phyloP scores from a whole-genome alignment of 2,888 invertebrate genomes.

The Xylota sylvarum region DNA sequence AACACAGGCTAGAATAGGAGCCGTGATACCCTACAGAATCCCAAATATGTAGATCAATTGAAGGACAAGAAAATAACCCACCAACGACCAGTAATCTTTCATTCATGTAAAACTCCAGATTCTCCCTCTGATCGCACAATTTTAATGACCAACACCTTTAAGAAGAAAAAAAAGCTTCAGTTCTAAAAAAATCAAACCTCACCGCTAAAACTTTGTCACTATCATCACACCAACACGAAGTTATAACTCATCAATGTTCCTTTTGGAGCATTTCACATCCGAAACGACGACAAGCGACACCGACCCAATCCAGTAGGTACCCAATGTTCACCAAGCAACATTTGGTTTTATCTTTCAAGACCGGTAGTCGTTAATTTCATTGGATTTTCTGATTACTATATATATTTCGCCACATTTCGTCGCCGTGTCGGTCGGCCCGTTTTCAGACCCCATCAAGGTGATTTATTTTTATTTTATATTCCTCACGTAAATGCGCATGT shows the following conservation, averaged over 20 bases:
- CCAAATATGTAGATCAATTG: too few species aligned
- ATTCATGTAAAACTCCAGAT: constrained; percentile 21
- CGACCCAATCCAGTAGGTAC: constrained; percentile 21
- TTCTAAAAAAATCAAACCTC: neutral
- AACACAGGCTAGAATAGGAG: too few species aligned
- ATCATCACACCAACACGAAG: constrained; percentile 50
- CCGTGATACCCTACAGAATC: too few species aligned
- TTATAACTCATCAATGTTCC: constrained; percentile 63
- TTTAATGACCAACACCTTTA: constrained; percentile 34
- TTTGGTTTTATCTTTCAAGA: constrained; percentile 72
- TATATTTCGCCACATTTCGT: constrained; percentile 53
- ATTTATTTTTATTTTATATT: constrained; percentile 69
- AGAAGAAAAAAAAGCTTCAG: constrained; percentile 1
- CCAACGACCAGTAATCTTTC: too few species aligned
- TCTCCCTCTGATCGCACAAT: constrained; percentile 16
- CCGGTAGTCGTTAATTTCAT: constrained; percentile 77
- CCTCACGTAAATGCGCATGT: constrained; percentile 50
- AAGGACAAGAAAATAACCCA: too few species aligned
- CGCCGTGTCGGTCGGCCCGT: constrained; percentile 17
- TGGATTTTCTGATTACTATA: constrained; percentile 62
- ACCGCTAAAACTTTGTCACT: constrained; percentile 58
- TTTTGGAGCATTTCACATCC: constrained; percentile 41
- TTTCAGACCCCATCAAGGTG: constrained; percentile 63
- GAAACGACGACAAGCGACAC: neutral
- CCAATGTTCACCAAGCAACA: constrained; percentile 43